Evolutionary conservation across 2,888 invertebrate genomes (phyloP).

Genomic region (Machimus rusticus): DNA sequence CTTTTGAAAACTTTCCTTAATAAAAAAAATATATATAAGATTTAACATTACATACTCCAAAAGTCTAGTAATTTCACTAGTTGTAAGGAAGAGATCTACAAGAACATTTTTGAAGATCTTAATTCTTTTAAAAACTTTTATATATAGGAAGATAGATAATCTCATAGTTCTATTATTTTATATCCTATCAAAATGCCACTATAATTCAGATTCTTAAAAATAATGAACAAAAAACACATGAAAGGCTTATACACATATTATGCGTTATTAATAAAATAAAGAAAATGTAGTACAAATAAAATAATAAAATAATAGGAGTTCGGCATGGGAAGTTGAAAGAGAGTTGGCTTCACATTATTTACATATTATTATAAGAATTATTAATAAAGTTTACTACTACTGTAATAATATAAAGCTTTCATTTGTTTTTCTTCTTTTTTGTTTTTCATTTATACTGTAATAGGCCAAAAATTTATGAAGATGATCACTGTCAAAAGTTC

Average conservation of each 20-base stretch:
- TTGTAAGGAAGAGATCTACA: neutral
- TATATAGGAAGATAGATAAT: neutral
- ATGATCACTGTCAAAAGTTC: constrained; percentile 29
- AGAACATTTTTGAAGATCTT: neutral
- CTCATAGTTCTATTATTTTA: neutral
- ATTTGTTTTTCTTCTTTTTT: neutral
- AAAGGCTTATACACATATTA: neutral
- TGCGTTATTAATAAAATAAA: neutral
- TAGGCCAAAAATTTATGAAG: constrained; percentile 33
- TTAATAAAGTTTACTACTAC: neutral
- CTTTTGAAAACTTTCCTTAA: neutral
- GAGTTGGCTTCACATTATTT: neutral
- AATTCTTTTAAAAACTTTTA: neutral
- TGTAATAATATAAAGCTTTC: constrained; percentile 33
- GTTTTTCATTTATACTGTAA: constrained; percentile 15
- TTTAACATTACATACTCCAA: neutral
- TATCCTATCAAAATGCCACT: neutral
- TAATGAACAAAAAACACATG: neutral
- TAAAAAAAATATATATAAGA: neutral
- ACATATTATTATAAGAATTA: neutral
- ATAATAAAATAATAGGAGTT: neutral
- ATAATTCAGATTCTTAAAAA: neutral
- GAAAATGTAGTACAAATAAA: neutral
- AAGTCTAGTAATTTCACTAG: neutral
- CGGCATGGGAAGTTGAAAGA: neutral